These are phyloP conservation scores for Dinoponera quadriceps DNA, from an alignment of 1,140 invertebrate species.

Conservation along the genomic window DNA sequence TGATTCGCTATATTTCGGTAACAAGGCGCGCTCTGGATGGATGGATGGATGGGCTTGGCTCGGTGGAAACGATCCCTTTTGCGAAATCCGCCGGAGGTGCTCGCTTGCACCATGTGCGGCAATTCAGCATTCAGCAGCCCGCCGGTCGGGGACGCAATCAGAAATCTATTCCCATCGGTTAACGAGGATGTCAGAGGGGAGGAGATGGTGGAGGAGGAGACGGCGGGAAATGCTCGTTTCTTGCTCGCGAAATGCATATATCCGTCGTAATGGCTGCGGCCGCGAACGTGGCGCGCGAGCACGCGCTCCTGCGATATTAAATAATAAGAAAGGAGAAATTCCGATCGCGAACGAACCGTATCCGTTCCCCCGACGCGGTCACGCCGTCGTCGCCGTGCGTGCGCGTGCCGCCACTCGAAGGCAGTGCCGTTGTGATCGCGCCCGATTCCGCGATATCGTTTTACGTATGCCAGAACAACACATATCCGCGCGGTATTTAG, in stretches of 20 bases:
- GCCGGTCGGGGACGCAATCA: slow-evolving; percentile 50
- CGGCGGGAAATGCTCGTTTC: neutral
- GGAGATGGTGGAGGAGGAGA: neutral
- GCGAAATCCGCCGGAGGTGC: slow-evolving; percentile 65
- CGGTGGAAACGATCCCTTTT: slow-evolving; percentile 66
- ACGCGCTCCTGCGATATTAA: slow-evolving; percentile 4
- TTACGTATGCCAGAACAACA: too few species aligned
- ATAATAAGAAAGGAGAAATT: slow-evolving; percentile 45
- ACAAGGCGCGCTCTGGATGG: slow-evolving; percentile 57
- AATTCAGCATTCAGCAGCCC: slow-evolving; percentile 22
- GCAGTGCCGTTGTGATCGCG: too few species aligned
- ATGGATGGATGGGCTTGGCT: slow-evolving; percentile 29
- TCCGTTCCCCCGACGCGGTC: too few species aligned
- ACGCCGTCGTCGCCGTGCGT: too few species aligned
- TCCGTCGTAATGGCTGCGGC: too few species aligned
- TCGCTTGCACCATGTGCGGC: slow-evolving; percentile 35
- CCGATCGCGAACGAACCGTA: slow-evolving; percentile 1
- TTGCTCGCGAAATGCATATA: slow-evolving; percentile 19
- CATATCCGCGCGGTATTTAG: too few species aligned
- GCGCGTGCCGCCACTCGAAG: too few species aligned
- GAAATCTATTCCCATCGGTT: slow-evolving; percentile 69
- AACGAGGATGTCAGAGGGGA: slow-evolving; percentile 18
- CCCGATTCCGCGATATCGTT: too few species aligned
- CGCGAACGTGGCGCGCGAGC: neutral
- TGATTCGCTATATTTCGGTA: slow-evolving; percentile 57